Percentiles rank a stretch among this genome's conserved stretches.
These are phyloP conservation scores for Xestia ashworthii DNA, from an alignment of 2,888 invertebrate species.

Conservation along the genomic window DNA sequence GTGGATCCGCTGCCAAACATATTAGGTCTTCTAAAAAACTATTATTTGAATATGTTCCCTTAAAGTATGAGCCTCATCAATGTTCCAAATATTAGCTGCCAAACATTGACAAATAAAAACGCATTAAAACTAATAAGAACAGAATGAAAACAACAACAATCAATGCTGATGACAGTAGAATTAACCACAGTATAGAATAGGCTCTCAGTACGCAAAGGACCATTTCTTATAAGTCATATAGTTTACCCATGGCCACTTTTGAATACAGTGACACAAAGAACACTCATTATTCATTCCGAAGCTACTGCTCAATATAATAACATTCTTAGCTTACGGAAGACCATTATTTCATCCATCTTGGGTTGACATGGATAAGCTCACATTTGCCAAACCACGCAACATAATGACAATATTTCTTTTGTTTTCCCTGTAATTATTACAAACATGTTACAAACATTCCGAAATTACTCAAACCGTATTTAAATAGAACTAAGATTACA, in stretches of 20 bases:
- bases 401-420: slow-evolving; percentile 22
- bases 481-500: slow-evolving; percentile 39
- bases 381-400: background rate
- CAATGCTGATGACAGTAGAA: background rate
- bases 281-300: background rate
- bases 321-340: background rate
- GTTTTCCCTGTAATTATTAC: slow-evolving; percentile 42
- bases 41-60: background rate
- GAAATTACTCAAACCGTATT: slow-evolving; percentile 34
- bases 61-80: background rate
- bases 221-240: background rate
- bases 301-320: background rate
- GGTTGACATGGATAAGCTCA: background rate
- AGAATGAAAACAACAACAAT: background rate
- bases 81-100: background rate
- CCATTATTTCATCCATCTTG: background rate
- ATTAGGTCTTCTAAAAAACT: background rate
- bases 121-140: background rate
- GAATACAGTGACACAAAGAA: background rate
- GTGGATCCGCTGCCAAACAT: background rate
- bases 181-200: background rate
- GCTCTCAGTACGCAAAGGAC: background rate
- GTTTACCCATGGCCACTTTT: background rate
- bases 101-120: background rate
- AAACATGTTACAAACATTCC: slow-evolving; percentile 17